These are phyloP conservation scores for Thera britannica DNA, from an alignment of 2,888 invertebrate genomes.

Conservation along the genomic window DNA sequence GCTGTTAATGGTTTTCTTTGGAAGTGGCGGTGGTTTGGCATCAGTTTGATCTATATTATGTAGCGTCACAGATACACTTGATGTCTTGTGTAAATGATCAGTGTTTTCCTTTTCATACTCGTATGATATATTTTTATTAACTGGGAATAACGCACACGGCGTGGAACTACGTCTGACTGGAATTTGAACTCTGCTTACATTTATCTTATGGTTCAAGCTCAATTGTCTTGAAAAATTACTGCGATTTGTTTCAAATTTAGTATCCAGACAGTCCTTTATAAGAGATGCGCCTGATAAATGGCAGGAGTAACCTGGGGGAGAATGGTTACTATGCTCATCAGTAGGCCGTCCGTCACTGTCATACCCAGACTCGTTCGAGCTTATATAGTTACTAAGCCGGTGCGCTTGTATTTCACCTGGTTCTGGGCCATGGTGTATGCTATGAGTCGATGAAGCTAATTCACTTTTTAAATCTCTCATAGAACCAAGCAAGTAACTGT, in stretches of 20 bases:
- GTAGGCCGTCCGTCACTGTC: slow-evolving; percentile 90
- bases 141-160: slow-evolving; percentile 76
- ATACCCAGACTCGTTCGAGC: slow-evolving; percentile 93
- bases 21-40: slow-evolving; percentile 76
- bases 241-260: slow-evolving; percentile 61
- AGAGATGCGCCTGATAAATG: slow-evolving; percentile 67
- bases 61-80: slow-evolving; percentile 49
- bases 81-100: slow-evolving; percentile 55
- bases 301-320: slow-evolving; percentile 81
- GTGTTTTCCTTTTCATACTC: slow-evolving; percentile 67
- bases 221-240: slow-evolving; percentile 74
- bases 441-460: slow-evolving; percentile 75
- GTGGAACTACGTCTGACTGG: slow-evolving; percentile 78
- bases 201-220: slow-evolving; percentile 78
- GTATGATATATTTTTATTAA: slow-evolving; percentile 66
- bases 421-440: slow-evolving; percentile 84
- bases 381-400: slow-evolving; percentile 89
- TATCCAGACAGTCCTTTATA: slow-evolving; percentile 57
- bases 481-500: slow-evolving; percentile 70
- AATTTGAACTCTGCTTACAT: slow-evolving; percentile 71
- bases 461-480: slow-evolving; percentile 74
- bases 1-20: slow-evolving; percentile 74
- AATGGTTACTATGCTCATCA: slow-evolving; percentile 82
- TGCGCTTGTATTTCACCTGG: slow-evolving; percentile 85
- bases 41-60: slow-evolving; percentile 65